Conservation (phyloP, 2,888 invertebrate genomes). For the Alviniconcha strummeri region DNA sequence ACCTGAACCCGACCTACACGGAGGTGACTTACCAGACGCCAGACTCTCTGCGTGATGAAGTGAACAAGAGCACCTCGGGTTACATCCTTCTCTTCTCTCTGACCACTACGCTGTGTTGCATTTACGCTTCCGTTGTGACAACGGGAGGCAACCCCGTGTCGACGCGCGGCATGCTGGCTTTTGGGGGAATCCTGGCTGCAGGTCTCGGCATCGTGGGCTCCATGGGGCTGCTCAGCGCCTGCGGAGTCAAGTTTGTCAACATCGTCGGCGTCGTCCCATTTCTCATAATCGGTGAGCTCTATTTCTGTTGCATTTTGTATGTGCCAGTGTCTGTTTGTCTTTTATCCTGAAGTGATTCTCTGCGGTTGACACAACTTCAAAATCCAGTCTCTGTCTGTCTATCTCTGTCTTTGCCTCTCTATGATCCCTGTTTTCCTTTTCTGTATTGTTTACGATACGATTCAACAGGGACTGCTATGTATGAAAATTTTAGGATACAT, state of each 20-base stretch:
- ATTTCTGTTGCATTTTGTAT: background rate
- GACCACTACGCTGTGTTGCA: slow-evolving; percentile 40
- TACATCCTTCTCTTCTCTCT: slow-evolving; percentile 38
- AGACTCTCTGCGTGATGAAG: slow-evolving; percentile 49
- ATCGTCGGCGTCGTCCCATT: slow-evolving; percentile 62
- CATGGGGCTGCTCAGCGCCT: slow-evolving; percentile 51
- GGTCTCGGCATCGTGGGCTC: slow-evolving; percentile 53
- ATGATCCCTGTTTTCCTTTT: too few species aligned
- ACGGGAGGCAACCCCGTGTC: slow-evolving; percentile 42
- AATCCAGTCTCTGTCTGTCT: too few species aligned
- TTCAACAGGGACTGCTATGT: too few species aligned
- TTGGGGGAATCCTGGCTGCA: slow-evolving; percentile 52
- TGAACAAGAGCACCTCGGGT: slow-evolving; percentile 45
- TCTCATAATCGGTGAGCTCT: slow-evolving; percentile 52
- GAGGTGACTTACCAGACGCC: slow-evolving; percentile 39
- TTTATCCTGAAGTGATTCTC: slow-evolving; percentile 33
- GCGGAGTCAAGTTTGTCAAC: slow-evolving; percentile 52
- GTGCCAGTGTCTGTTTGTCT: slow-evolving; percentile 3
- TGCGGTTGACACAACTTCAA: too few species aligned
- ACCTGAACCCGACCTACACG: slow-evolving; percentile 18
- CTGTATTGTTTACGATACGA: too few species aligned
- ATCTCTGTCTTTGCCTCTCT: too few species aligned
- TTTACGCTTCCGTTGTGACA: slow-evolving; percentile 40
- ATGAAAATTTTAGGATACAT: too few species aligned
- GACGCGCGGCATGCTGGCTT: slow-evolving; percentile 39